Conservation (phyloP, 2,888 invertebrate genomes). For the Fissipunctia ypsillon region DNA sequence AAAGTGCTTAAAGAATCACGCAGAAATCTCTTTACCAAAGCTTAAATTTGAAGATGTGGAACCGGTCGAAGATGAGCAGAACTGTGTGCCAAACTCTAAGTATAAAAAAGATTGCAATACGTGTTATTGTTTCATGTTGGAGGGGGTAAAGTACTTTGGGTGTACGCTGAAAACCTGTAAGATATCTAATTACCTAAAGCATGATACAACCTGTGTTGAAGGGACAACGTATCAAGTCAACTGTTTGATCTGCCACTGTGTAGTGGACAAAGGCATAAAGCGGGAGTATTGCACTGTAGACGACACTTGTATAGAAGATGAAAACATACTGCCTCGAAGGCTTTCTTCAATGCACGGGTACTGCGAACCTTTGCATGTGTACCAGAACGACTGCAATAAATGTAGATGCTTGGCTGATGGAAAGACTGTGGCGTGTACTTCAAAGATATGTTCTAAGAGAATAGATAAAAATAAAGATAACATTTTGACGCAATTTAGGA, state of each 20-base stretch:
- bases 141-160: constrained; percentile 76
- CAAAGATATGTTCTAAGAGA: constrained; percentile 66
- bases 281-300: constrained; percentile 74
- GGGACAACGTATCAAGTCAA: constrained; percentile 74
- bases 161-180: constrained; percentile 82
- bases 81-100: constrained; percentile 75
- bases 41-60: constrained; percentile 34
- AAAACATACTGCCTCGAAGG: constrained; percentile 18
- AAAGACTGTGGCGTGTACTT: constrained; percentile 75
- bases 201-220: constrained; percentile 72
- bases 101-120: constrained; percentile 80
- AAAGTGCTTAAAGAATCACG: constrained; percentile 71
- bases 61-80: constrained; percentile 61
- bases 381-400: constrained; percentile 78
- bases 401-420: constrained; percentile 81
- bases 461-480: background rate
- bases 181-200: background rate
- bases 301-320: constrained; percentile 55
- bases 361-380: constrained; percentile 80
- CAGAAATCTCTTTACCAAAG: constrained; percentile 39
- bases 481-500: background rate
- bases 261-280: constrained; percentile 59
- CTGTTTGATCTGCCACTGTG: constrained; percentile 80
- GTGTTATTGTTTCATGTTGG: constrained; percentile 76
- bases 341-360: constrained; percentile 74